Conservation (phyloP, 1,140 invertebrate species). For the Euborellia annulipes region DNA sequence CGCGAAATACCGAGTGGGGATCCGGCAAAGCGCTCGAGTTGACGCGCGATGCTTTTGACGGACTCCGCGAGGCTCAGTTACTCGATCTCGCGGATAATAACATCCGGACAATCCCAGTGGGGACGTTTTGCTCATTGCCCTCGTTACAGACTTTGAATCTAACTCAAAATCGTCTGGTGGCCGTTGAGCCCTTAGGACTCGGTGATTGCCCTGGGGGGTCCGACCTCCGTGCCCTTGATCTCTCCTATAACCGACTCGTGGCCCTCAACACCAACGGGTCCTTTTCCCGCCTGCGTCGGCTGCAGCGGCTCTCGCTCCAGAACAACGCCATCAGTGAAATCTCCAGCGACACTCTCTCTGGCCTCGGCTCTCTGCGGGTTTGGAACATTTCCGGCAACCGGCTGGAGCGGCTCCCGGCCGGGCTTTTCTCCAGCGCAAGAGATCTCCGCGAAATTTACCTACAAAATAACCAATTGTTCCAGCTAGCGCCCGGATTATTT, state of each 20-base stretch:
- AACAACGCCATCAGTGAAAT: slow-evolving; percentile 71
- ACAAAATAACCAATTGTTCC: slow-evolving; percentile 62
- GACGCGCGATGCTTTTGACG: slow-evolving; percentile 45
- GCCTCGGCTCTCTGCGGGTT: slow-evolving; percentile 53
- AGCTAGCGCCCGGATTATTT: slow-evolving; percentile 64
- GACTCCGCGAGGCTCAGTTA: slow-evolving; percentile 55
- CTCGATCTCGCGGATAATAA: slow-evolving; percentile 71
- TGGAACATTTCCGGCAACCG: slow-evolving; percentile 74
- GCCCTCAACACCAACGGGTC: slow-evolving; percentile 52
- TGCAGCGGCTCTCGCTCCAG: slow-evolving; percentile 61
- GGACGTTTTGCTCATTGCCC: slow-evolving; percentile 55
- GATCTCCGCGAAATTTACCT: slow-evolving; percentile 70
- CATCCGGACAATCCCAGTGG: slow-evolving; percentile 53
- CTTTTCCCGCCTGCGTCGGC: slow-evolving; percentile 47
- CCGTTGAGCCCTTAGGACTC: slow-evolving; percentile 55
- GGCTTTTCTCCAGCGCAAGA: slow-evolving; percentile 55
- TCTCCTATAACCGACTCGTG: slow-evolving; percentile 61
- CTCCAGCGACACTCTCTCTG: slow-evolving; percentile 55
- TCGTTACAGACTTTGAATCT: slow-evolving; percentile 70
- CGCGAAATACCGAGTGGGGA: slow-evolving; percentile 61
- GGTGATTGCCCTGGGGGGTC: slow-evolving; percentile 32
- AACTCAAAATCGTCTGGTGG: slow-evolving; percentile 59
- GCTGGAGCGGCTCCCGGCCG: slow-evolving; percentile 56
- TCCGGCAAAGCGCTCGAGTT: slow-evolving; percentile 52
- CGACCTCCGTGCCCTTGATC: slow-evolving; percentile 52